Percentiles rank a stretch among this genome's conserved stretches.
These are phyloP conservation scores for Frieseomelitta varia DNA, from an alignment of 1,140 invertebrate species.

Conservation along the genomic window DNA sequence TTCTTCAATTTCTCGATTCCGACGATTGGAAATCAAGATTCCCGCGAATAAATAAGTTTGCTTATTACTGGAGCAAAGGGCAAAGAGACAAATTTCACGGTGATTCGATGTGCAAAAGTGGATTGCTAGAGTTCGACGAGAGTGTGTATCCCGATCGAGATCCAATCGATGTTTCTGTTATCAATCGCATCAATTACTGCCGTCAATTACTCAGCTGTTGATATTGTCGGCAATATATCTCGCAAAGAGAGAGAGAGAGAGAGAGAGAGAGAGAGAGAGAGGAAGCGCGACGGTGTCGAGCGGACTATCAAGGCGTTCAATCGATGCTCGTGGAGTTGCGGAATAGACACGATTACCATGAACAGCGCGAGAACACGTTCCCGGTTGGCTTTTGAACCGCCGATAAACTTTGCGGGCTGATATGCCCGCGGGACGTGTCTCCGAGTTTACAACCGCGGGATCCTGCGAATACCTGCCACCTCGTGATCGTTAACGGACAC, in stretches of 20 bases:
- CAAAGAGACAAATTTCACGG: neutral
- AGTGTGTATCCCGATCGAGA: neutral
- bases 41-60: too few relatives aligned
- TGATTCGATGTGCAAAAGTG: neutral
- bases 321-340: constrained; percentile 7
- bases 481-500: neutral
- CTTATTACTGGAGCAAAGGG: neutral
- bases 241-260: neutral
- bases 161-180: neutral
- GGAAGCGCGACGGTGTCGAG: neutral
- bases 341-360: constrained; percentile 19
- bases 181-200: neutral
- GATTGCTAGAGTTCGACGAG: neutral
- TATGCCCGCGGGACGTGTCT: neutral
- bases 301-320: constrained; percentile 12
- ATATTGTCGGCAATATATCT: neutral
- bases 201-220: constrained; percentile 6
- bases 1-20: neutral
- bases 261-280: too few relatives aligned
- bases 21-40: neutral
- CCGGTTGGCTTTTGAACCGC: neutral
- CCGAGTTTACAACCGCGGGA: constrained; percentile 6
- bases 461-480: neutral
- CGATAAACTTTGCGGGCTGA: constrained; percentile 18
- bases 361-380: constrained; percentile 37